Evolutionary conservation across 1,140 invertebrate species (phyloP), one percentile per base, ranked within the genome.

Genomic region (Proctacanthus coquilletti): DNA sequence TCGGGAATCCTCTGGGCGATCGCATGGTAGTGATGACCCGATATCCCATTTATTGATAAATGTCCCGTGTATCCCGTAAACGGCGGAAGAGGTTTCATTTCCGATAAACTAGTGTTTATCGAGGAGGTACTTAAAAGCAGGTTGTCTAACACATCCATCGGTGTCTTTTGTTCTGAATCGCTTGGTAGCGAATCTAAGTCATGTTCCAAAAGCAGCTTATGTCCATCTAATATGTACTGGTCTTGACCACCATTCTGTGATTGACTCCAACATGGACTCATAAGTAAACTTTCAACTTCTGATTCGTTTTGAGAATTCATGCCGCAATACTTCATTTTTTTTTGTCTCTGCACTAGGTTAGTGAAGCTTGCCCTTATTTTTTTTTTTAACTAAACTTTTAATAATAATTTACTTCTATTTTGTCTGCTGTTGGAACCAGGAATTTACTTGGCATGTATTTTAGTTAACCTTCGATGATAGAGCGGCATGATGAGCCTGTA

Each of bases 1-100:
- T 71, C 69, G 3, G 72, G 72, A 36, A 74, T 62, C 32, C 72
- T 61, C 53, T 75, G 73, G 3, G 81, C 77, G 60, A 86, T 82
- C 43, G 81, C 74, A 57, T 85, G 80, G 61, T 81, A 83, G 51
- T 87, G 82, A 51, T 84, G 80, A n/a, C 84, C 79, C 32, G 80
- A 75, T 49, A 86, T 84, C 15, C 82, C 80, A 63, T 85, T 83
- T 53, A 84, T 83, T 44, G 75, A 82, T 19, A 83, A 62, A 49
- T 84, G 80, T 2, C 78, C 80, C 2, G 80, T 86, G 62, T 84
- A 85, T 10, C 77, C 78, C 11, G 81, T 84, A 57, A 87, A 87
- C 0, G 84, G 83, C 1, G 84, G 83, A 41, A 91, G 62, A 0
- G 85, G 85, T 53, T 88, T 88, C 33, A 88, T 64, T 50, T 88